Percentiles rank a stretch among this genome's conserved stretches.
Evolutionary conservation across 2,888 invertebrate genomes (phyloP).

Genomic region (Melipona beecheii): DNA sequence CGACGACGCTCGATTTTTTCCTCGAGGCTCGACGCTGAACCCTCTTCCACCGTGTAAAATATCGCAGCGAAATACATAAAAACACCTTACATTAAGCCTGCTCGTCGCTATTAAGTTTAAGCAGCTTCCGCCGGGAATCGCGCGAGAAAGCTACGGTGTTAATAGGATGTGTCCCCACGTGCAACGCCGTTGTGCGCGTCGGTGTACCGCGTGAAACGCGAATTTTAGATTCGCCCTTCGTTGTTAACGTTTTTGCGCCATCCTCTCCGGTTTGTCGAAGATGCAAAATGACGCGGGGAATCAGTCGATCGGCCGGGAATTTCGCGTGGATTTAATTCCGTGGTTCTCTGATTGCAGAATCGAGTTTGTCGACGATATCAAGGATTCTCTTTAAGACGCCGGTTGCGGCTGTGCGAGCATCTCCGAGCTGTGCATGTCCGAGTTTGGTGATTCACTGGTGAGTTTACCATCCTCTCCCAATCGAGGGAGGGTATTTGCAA

Average conservation of each 20-base stretch:
- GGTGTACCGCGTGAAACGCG: constrained; percentile 26
- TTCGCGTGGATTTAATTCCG: constrained; percentile 1
- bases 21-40: too few species aligned
- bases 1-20: not conserved
- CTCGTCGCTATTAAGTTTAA: constrained; percentile 66
- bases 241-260: constrained; percentile 7
- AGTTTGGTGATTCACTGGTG: constrained; percentile 43
- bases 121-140: constrained; percentile 48
- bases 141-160: constrained; percentile 42
- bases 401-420: constrained; percentile 2
- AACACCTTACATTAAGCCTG: constrained; percentile 57
- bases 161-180: constrained; percentile 54
- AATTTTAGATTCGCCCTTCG: constrained; percentile 43
- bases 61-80: constrained; percentile 23
- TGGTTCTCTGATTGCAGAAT: constrained; percentile 48
- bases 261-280: not conserved
- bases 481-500: not conserved
- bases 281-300: not conserved
- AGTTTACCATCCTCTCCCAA: constrained; percentile 1
- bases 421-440: constrained; percentile 46
- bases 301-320: not conserved
- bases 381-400: constrained; percentile 44
- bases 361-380: constrained; percentile 29
- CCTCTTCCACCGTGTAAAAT: not conserved
- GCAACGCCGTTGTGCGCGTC: constrained; percentile 23